Evolutionary conservation across 2,113 vertebrate species (phyloP), one percentile per base, ranked within the genome.

Genomic region (Nansenia antarctica): DNA sequence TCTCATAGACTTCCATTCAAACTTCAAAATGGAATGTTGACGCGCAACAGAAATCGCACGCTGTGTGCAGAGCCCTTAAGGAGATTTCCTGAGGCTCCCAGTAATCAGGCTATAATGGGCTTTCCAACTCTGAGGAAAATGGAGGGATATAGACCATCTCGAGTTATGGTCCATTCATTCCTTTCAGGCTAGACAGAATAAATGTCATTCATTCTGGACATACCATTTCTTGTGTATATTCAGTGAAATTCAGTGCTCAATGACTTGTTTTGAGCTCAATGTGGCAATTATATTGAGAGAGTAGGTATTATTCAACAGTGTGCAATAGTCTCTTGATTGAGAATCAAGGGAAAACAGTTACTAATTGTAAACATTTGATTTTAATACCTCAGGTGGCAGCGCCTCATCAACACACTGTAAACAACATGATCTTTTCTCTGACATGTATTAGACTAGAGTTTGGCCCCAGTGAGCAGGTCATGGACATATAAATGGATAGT

Each of bases 361-460:
- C 74, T 55, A 69, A 35, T 24, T 73, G 68, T 72, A 66, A 74
- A 67, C n/a, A 49, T 65, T 42, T 9, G 57, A 49, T 71, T 24
- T 63, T 34, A 18, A 61, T 69, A 69, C 15, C 49, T 66, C 34
- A 20, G 34, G 1, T 73, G 54, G 49, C 31, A 57, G 65, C 77
- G 53, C 69, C 67, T 81, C 69, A 76, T 74, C 75, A 81, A 69
- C 58, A 62, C 69, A 54, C 37, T 73, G 64, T 31, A 74, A 52
- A 30, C 2, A 24, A 45, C 55, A 42, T 65, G 26, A 63, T 63
- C 61, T 35, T 22, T 76, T 76, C 59, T 30, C 58, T 42, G 68
- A 69, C 58, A 74, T 74, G 60, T 72, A 5, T 70, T 4, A 42
- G 11, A 9, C 12, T 76, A n/a, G 69, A 37, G 35, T 80, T 76